phyloP scores from a whole-genome alignment of 2,888 invertebrate species.

The Gibbula magus region DNA sequence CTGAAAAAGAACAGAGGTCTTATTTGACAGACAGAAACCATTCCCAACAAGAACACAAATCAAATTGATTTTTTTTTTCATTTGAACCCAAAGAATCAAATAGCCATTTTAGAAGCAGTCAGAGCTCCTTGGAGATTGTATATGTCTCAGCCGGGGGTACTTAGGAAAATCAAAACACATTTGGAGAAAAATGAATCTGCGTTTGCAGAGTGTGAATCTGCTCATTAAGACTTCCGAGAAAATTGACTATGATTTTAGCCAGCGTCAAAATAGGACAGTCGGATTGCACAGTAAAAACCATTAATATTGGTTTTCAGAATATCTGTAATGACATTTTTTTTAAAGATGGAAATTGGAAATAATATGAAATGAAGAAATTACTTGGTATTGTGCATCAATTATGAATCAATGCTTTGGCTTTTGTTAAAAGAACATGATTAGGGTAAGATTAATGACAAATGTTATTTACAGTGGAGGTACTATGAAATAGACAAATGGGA shows the following conservation, averaged over 20 bases:
- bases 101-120: not conserved
- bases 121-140: not conserved
- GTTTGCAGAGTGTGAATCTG: not conserved
- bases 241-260: not conserved
- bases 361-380: too few relatives aligned
- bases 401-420: too few relatives aligned
- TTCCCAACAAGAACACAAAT: not conserved
- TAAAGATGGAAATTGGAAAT: too few relatives aligned
- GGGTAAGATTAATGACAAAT: too few relatives aligned
- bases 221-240: not conserved
- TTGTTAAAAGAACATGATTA: too few relatives aligned
- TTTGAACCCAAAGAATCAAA: not conserved
- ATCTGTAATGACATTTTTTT: too few relatives aligned
- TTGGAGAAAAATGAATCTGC: not conserved
- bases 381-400: too few relatives aligned
- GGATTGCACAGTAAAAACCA: too few relatives aligned
- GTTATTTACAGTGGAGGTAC: too few relatives aligned
- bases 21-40: not conserved
- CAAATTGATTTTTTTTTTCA: constrained; percentile 6
- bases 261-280: too few relatives aligned
- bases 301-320: too few relatives aligned
- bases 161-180: constrained; percentile 11
- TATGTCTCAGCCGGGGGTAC: not conserved
- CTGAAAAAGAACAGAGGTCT: not conserved
- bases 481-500: too few relatives aligned